phyloP scores from a whole-genome alignment of 1,140 invertebrate genomes.

The Drosophila cardini region DNA sequence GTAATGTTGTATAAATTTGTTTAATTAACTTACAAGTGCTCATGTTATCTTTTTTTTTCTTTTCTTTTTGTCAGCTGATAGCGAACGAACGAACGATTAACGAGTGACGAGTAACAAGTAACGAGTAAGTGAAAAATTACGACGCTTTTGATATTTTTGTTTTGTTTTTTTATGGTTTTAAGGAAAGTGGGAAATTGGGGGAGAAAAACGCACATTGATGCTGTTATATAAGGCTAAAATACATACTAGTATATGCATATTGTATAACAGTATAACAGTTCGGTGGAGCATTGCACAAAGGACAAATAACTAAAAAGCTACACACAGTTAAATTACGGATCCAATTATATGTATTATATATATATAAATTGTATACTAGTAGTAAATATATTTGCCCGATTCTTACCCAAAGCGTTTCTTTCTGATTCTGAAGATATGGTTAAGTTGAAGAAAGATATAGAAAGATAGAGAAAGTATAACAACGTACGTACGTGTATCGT shows the following conservation, averaged over 20 bases:
- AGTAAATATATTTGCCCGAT: slow-evolving; percentile 31
- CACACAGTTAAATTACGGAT: slow-evolving; percentile 42
- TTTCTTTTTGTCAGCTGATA: slow-evolving; percentile 55
- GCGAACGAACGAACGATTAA: slow-evolving; percentile 40
- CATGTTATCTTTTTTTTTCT: slow-evolving; percentile 23
- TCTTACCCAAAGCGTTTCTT: slow-evolving; percentile 54
- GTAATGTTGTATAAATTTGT: slow-evolving; percentile 16
- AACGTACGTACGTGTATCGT: slow-evolving; percentile 27
- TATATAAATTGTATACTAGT: background rate
- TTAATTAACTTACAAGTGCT: slow-evolving; percentile 55
- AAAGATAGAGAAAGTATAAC: slow-evolving; percentile 28
- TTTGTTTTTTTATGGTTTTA: too few relatives aligned
- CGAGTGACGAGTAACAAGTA: slow-evolving; percentile 34
- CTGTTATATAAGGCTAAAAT: slow-evolving; percentile 31
- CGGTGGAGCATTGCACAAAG: slow-evolving; percentile 41
- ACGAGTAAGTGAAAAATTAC: slow-evolving; percentile 50
- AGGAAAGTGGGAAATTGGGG: background rate
- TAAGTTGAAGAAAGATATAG: slow-evolving; percentile 22
- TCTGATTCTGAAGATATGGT: slow-evolving; percentile 45
- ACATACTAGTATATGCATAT: slow-evolving; percentile 26
- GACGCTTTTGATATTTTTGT: slow-evolving; percentile 14
- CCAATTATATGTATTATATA: slow-evolving; percentile 29
- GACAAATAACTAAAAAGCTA: slow-evolving; percentile 46
- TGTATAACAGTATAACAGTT: slow-evolving; percentile 60
- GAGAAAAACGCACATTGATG: slow-evolving; percentile 28